Conservation (phyloP, 2,797 vertebrate genomes). For the Enteromius radiatus region DNA sequence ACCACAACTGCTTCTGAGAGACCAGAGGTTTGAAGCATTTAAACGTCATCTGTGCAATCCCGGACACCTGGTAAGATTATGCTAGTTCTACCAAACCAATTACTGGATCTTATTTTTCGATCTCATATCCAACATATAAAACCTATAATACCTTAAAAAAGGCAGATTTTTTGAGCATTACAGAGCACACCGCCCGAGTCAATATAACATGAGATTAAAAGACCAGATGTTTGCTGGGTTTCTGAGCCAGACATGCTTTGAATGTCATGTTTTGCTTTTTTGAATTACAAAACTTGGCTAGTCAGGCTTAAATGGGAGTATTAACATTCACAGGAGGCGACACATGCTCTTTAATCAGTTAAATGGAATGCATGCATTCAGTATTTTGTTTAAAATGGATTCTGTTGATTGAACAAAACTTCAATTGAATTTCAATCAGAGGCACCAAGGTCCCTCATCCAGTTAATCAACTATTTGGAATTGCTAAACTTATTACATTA, state of each 20-base stretch:
- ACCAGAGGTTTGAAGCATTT: conserved; percentile 5
- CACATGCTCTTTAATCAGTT: conserved; percentile 16
- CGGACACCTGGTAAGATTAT: conserved; percentile 31
- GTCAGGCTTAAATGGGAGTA: conserved; percentile 17
- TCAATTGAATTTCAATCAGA: conserved; percentile 41
- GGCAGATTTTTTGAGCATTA: neutral
- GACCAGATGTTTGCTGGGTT: conserved; percentile 43
- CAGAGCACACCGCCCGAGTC: neutral
- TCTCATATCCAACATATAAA: neutral
- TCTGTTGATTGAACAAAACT: conserved; percentile 46
- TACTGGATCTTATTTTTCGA: neutral
- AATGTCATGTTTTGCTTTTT: conserved; percentile 37
- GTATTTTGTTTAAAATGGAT: conserved; percentile 40
- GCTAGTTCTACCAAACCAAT: conserved; percentile 9
- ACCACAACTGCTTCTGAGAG: conserved; percentile 2
- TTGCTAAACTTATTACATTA: conserved; percentile 15
- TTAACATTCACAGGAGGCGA: conserved; percentile 24
- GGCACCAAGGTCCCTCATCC: conserved; percentile 25
- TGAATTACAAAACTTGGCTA: conserved; percentile 9
- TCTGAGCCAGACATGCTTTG: conserved; percentile 18
- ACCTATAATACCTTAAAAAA: conserved; percentile 1
- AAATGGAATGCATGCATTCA: conserved; percentile 26
- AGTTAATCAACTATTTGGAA: conserved; percentile 50
- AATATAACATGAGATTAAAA: conserved; percentile 36
- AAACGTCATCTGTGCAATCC: neutral